Evolutionary conservation across 1,140 invertebrate species (phyloP).

Genomic region (Drosophila simulans): DNA sequence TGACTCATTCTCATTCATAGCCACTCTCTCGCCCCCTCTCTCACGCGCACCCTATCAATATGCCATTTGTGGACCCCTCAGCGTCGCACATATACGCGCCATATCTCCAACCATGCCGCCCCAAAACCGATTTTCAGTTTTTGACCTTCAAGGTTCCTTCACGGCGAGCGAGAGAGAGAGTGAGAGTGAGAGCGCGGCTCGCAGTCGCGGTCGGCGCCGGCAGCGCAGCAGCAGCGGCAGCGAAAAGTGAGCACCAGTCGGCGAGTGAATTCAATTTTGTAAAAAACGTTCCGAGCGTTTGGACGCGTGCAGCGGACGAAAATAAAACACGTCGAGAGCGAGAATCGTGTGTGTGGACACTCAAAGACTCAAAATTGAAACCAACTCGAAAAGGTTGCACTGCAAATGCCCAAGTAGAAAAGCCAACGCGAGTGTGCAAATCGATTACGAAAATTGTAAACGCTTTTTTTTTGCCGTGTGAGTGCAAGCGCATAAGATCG

Average conservation of each 20-base stretch:
- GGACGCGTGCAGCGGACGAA: conserved; percentile 81
- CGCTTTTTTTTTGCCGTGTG: conserved; percentile 42
- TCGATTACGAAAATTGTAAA: conserved; percentile 12
- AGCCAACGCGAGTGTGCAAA: conserved; percentile 36
- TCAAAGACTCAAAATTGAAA: conserved; percentile 26
- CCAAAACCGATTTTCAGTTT: conserved; percentile 82
- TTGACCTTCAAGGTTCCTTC: conserved; percentile 85
- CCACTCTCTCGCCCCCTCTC: background rate
- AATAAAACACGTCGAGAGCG: conserved; percentile 46
- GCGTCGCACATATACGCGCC: conserved; percentile 17
- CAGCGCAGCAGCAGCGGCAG: conserved; percentile 31
- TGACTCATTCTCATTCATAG: background rate
- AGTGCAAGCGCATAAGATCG: conserved; percentile 22
- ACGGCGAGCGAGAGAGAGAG: conserved; percentile 46
- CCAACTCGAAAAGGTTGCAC: background rate
- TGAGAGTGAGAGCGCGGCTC: conserved; percentile 29
- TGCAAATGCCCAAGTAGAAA: background rate
- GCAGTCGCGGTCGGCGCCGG: conserved; percentile 23
- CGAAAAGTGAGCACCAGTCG: conserved; percentile 48
- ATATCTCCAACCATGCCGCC: conserved; percentile 54
- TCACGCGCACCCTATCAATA: background rate
- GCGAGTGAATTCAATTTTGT: conserved; percentile 79
- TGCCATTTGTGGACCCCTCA: conserved; percentile 11
- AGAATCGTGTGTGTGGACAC: conserved; percentile 2
- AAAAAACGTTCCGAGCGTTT: conserved; percentile 77